Conservation (phyloP, 2,113 vertebrate species). For the Muscicapa adusta region DNA sequence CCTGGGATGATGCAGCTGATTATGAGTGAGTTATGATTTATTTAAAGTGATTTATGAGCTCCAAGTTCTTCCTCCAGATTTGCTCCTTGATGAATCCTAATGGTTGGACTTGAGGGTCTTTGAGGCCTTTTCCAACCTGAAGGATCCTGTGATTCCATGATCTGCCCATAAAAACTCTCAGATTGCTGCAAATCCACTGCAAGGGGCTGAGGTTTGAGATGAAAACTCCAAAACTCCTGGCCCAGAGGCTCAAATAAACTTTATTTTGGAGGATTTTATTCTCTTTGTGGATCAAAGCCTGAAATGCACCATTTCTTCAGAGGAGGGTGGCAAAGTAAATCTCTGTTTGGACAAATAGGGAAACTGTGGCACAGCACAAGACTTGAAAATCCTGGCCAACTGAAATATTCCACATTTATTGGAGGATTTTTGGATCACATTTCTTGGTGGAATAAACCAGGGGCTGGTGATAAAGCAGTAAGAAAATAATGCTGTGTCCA, state of each 20-base stretch:
- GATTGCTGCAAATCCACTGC: fast-evolving
- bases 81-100: too few relatives aligned
- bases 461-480: background rate
- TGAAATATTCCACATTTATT: background rate
- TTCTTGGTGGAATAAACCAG: background rate
- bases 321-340: background rate
- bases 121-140: fast-evolving
- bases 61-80: background rate
- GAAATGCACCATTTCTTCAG: background rate
- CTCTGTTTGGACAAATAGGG: background rate
- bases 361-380: background rate
- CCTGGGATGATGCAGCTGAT: too few relatives aligned
- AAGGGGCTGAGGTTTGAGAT: background rate
- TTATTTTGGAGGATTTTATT: background rate
- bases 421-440: background rate
- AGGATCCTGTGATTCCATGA: background rate
- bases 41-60: too few relatives aligned
- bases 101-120: background rate
- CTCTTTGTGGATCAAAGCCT: background rate
- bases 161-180: fast-evolving
- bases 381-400: background rate
- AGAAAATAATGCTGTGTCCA: background rate
- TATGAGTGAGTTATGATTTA: too few relatives aligned
- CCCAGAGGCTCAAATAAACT: background rate
- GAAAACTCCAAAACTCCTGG: background rate